These are phyloP conservation scores for Sarcophilus harrisii DNA, from an alignment of 2,797 vertebrate species.

Conservation along the genomic window DNA sequence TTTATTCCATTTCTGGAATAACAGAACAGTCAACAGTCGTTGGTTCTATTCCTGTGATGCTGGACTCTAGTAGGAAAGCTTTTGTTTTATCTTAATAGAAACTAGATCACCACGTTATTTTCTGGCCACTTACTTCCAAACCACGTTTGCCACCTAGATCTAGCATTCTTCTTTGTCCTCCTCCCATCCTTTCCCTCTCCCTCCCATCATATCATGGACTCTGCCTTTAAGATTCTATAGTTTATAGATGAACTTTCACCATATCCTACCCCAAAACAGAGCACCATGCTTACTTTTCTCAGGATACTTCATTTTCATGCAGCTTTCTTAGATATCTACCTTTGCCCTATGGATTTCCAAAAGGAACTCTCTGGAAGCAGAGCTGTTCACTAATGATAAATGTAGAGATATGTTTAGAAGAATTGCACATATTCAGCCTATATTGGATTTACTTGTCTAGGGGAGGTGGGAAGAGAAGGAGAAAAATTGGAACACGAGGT, in stretches of 20 bases:
- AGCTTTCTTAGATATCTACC: not conserved
- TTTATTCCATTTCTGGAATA: not conserved
- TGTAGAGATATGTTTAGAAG: too few species aligned
- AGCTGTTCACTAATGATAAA: not conserved
- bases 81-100: not conserved
- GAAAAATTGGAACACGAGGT: too few species aligned
- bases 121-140: not conserved
- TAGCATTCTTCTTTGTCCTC: not conserved
- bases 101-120: not conserved
- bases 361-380: not conserved
- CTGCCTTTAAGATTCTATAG: not conserved
- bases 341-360: not conserved
- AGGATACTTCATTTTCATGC: not conserved
- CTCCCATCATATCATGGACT: not conserved
- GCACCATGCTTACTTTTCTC: not conserved
- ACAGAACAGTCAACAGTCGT: too few species aligned
- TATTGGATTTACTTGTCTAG: too few species aligned
- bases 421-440: too few species aligned
- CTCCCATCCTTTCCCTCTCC: not conserved
- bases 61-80: not conserved
- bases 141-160: not conserved
- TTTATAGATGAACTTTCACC: not conserved
- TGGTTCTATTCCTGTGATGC: not conserved
- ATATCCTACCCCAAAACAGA: not conserved
- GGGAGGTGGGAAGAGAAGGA: too few species aligned